Conservation (phyloP, 2,113 vertebrate species). For the Ptilorrhoa leucosticta region DNA sequence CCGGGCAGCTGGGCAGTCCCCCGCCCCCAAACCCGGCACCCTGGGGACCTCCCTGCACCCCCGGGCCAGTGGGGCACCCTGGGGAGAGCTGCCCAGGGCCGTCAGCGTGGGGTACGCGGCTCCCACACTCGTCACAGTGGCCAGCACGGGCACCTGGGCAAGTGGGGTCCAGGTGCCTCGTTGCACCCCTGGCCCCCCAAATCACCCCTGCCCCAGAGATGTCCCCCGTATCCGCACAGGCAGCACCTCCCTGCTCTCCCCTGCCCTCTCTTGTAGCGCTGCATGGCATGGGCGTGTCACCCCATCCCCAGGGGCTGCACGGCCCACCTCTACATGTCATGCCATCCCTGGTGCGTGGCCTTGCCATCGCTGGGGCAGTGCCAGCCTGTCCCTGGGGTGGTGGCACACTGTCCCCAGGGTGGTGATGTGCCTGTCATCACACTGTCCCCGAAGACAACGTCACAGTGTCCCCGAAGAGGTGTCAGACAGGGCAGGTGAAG, state of each 20-base stretch:
- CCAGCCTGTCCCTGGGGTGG: neutral
- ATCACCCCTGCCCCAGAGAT: fast-evolving
- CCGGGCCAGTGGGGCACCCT: fast-evolving
- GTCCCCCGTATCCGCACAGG: neutral
- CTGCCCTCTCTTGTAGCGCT: neutral
- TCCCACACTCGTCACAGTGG: fast-evolving
- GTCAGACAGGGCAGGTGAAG: neutral
- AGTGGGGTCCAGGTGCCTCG: fast-evolving
- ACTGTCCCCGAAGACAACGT: fast-evolving
- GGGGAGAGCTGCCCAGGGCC: neutral
- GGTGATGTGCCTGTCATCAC: fast-evolving
- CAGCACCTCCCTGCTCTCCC: neutral
- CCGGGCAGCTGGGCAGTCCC: neutral
- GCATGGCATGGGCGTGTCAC: fast-evolving
- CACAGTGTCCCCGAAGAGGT: neutral
- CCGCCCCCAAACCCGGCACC: neutral
- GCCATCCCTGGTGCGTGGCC: neutral
- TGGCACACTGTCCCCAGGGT: neutral
- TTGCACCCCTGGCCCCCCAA: fast-evolving
- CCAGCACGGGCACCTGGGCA: fast-evolving
- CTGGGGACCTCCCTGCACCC: neutral
- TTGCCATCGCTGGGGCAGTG: no score
- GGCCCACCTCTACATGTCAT: neutral
- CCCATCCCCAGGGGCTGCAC: neutral
- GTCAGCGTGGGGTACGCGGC: fast-evolving